Percentiles rank a stretch among this genome's conserved stretches.
These are phyloP conservation scores for Enteromius afrohamiltoni DNA, from an alignment of 2,797 vertebrate species.

Conservation along the genomic window DNA sequence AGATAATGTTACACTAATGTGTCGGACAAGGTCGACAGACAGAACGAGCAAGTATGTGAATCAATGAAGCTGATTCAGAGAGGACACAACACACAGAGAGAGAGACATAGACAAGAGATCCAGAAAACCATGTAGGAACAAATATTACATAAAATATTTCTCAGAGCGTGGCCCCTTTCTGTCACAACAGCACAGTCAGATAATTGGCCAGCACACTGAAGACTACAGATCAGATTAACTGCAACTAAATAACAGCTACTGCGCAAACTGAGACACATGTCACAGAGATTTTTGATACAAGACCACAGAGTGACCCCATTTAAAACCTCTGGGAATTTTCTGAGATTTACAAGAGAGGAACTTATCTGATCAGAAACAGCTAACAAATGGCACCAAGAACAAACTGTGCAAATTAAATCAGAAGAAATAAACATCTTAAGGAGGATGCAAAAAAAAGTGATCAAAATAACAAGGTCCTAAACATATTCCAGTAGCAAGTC, in stretches of 20 bases:
- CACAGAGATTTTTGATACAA: neutral
- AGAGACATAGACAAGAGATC: constrained; percentile 43
- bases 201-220: constrained; percentile 1
- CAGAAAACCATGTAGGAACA: constrained; percentile 58
- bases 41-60: constrained; percentile 69
- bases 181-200: constrained; percentile 15
- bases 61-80: constrained; percentile 67
- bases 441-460: neutral
- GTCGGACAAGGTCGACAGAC: constrained; percentile 74
- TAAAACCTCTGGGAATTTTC: neutral
- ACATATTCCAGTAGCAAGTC: neutral
- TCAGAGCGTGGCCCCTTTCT: constrained; percentile 13
- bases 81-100: constrained; percentile 4
- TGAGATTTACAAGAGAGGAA: neutral
- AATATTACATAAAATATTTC: constrained; percentile 9
- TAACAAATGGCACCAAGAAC: neutral
- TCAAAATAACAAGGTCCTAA: neutral
- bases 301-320: neutral
- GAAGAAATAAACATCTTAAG: neutral
- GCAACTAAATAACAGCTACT: constrained; percentile 22
- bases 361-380: neutral
- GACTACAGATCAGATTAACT: constrained; percentile 28
- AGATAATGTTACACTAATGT: constrained; percentile 71
- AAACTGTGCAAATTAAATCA: neutral
- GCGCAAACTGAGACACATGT: neutral